These are phyloP conservation scores for Gari tellinella DNA, from an alignment of 2,888 invertebrate species.

Conservation along the genomic window DNA sequence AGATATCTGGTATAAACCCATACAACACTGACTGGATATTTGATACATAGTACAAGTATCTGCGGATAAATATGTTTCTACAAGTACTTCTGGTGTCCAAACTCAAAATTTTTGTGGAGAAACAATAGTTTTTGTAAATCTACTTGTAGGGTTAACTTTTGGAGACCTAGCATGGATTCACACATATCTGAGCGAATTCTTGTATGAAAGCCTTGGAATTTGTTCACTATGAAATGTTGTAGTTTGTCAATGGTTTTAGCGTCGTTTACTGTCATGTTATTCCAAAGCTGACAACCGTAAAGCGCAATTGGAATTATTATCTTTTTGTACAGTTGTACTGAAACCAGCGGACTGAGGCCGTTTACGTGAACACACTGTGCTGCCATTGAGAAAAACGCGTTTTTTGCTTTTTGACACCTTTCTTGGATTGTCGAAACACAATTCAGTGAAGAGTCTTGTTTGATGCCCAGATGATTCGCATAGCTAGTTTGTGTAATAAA, in stretches of 20 bases:
- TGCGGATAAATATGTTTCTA: slow-evolving; percentile 1
- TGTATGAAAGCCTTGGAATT: slow-evolving; percentile 2
- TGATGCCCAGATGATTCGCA: too few species aligned
- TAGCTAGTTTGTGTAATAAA: too few species aligned
- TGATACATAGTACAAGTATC: background rate
- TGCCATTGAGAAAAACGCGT: slow-evolving; percentile 3
- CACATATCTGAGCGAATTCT: slow-evolving; percentile 12
- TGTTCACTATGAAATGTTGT: slow-evolving; percentile 8
- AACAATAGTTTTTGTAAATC: slow-evolving; percentile 1
- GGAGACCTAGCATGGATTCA: slow-evolving; percentile 6
- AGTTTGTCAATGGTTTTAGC: background rate
- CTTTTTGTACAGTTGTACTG: slow-evolving; percentile 6
- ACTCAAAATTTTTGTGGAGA: slow-evolving; percentile 7
- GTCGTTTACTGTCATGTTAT: slow-evolving; percentile 1
- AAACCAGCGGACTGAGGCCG: slow-evolving; percentile 1
- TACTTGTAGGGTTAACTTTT: background rate
- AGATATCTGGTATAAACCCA: slow-evolving; percentile 12
- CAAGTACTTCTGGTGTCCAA: background rate
- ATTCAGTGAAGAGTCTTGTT: too few species aligned
- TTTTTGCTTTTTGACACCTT: slow-evolving; percentile 7
- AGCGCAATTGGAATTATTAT: background rate
- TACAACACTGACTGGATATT: background rate
- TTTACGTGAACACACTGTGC: background rate
- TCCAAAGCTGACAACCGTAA: slow-evolving; percentile 16
- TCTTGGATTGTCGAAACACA: background rate